phyloP scores from a whole-genome alignment of 2,113 vertebrate species.

The Pongo abelii region DNA sequence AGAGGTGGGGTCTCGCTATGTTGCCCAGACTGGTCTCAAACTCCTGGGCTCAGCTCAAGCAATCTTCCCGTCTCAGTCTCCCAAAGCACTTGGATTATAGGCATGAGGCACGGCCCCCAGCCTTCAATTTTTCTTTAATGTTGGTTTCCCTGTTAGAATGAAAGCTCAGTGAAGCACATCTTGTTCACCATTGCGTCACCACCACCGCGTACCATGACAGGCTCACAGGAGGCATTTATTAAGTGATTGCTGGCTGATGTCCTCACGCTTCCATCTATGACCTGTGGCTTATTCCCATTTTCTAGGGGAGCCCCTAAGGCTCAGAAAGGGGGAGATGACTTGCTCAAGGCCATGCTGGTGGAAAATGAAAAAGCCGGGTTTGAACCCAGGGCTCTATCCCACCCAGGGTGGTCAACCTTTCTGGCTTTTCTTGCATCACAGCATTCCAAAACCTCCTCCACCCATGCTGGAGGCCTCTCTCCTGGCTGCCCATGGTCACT shows the following conservation, averaged over 20 bases:
- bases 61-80: too few species aligned
- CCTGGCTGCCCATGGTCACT: too few species aligned
- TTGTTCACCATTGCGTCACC: rapidly evolving
- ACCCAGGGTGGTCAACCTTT: background rate
- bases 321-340: background rate
- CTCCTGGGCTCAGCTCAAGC: too few species aligned
- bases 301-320: background rate
- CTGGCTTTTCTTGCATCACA: too few species aligned
- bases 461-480: background rate
- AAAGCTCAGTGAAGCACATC: background rate
- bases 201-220: rapidly evolving
- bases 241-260: background rate
- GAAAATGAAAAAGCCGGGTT: background rate
- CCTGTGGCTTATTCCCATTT: background rate
- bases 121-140: background rate
- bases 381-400: background rate
- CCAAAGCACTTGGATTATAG: too few species aligned
- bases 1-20: too few species aligned
- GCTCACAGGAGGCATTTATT: background rate
- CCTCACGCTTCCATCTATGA: background rate
- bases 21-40: too few species aligned
- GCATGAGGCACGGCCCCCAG: too few species aligned
- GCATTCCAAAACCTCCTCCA: too few species aligned
- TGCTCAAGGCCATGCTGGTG: background rate
- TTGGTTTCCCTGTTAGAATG: background rate